Evolutionary conservation across 2,113 vertebrate species (phyloP).

Genomic region (Halichoerus grypus): DNA sequence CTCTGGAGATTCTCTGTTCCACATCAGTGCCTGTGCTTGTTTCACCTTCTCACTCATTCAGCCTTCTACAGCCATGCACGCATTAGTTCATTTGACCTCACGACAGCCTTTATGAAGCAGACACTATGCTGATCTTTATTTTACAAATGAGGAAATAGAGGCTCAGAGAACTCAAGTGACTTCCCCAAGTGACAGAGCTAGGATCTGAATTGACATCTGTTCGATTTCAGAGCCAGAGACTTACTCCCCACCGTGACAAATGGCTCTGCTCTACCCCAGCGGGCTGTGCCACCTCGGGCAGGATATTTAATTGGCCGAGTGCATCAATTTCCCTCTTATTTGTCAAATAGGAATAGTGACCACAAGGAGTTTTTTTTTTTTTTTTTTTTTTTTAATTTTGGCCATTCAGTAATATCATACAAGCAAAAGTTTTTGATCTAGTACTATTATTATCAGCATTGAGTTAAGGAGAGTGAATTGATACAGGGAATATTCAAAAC

Average conservation of each 20-base stretch:
- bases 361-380: background rate
- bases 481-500: background rate
- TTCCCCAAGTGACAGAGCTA: background rate
- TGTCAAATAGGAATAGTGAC: background rate
- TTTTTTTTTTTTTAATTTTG: background rate
- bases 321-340: background rate
- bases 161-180: background rate
- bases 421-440: background rate
- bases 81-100: background rate
- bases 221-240: background rate
- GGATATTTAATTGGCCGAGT: background rate
- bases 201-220: background rate
- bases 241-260: background rate
- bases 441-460: background rate
- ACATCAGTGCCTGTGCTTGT: background rate
- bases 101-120: background rate
- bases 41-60: background rate
- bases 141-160: constrained; percentile 14
- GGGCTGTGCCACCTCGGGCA: background rate
- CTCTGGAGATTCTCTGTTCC: background rate
- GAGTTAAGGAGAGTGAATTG: background rate
- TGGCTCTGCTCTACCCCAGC: background rate
- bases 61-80: background rate
- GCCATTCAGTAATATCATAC: background rate
- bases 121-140: background rate